Evolutionary conservation across 2,797 vertebrate species (phyloP).

Genomic region (Octomys mimax): DNA sequence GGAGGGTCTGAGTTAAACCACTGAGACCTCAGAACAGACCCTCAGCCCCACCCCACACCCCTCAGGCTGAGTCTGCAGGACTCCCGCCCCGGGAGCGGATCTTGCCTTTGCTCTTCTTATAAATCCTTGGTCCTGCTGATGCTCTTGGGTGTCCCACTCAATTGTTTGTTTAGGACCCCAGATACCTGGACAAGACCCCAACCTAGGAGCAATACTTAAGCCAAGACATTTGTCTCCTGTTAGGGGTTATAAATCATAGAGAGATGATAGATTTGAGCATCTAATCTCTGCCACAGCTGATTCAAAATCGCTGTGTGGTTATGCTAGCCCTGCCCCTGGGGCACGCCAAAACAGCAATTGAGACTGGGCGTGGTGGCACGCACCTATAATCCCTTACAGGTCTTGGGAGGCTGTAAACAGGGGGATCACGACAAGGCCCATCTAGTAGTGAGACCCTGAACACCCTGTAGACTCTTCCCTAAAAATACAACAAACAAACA

Average conservation of each 20-base stretch:
- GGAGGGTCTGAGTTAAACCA: not conserved
- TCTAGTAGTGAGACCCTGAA: too few species aligned
- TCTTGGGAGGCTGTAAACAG: too few species aligned
- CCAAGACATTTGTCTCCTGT: not conserved
- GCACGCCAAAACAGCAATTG: too few species aligned
- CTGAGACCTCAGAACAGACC: not conserved
- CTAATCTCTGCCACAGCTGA: not conserved
- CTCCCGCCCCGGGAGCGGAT: not conserved
- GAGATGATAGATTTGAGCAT: not conserved
- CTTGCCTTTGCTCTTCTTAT: not conserved
- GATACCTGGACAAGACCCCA: not conserved
- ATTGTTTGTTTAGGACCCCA: not conserved
- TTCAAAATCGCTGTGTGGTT: fast-evolving
- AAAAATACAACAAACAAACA: too few species aligned
- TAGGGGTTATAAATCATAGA: not conserved
- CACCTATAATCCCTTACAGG: too few species aligned
- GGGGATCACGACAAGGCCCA: too few species aligned
- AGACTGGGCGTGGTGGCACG: too few species aligned
- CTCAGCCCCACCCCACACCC: not conserved
- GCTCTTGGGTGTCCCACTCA: not conserved
- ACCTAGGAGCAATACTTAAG: not conserved
- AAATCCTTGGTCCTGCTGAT: not conserved
- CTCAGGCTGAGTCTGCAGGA: not conserved
- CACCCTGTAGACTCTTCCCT: too few species aligned
- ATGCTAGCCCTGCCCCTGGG: too few species aligned